These are phyloP conservation scores for Crotalus horridus DNA, from an alignment of 2,113 vertebrate genomes.

Conservation along the genomic window DNA sequence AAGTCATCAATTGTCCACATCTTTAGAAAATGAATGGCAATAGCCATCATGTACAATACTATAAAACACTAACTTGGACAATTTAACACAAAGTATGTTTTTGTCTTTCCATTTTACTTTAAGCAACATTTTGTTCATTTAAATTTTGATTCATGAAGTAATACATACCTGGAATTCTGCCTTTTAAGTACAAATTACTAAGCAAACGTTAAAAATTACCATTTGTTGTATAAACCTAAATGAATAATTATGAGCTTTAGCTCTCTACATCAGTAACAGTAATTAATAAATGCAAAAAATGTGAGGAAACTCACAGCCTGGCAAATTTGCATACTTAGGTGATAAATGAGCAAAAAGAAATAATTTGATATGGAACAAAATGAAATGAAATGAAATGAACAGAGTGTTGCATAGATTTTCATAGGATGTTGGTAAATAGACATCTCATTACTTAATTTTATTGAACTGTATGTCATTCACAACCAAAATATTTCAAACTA, in stretches of 20 bases:
- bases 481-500: not conserved
- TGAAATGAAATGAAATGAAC: not conserved
- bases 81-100: slow-evolving; percentile 45
- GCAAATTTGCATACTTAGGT: not conserved
- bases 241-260: slow-evolving; percentile 27
- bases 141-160: slow-evolving; percentile 43
- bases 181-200: slow-evolving; percentile 29
- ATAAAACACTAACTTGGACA: slow-evolving; percentile 54
- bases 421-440: not conserved
- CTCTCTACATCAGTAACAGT: slow-evolving; percentile 7
- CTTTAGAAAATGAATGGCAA: slow-evolving; percentile 38
- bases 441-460: not conserved
- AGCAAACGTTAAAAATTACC: slow-evolving; percentile 22
- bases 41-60: slow-evolving; percentile 48
- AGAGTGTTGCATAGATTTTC: not conserved
- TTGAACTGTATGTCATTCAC: not conserved
- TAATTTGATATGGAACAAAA: not conserved
- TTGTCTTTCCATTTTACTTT: slow-evolving; percentile 44
- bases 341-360: slow-evolving; percentile 23
- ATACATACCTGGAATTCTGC: slow-evolving; percentile 27
- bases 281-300: slow-evolving; percentile 34
- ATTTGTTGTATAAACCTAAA: slow-evolving; percentile 39
- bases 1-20: slow-evolving; percentile 22
- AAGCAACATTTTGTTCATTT: slow-evolving; percentile 38
- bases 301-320: not conserved